Evolutionary conservation across 2,888 invertebrate genomes (phyloP).

Genomic region (Drosophila helvetica): DNA sequence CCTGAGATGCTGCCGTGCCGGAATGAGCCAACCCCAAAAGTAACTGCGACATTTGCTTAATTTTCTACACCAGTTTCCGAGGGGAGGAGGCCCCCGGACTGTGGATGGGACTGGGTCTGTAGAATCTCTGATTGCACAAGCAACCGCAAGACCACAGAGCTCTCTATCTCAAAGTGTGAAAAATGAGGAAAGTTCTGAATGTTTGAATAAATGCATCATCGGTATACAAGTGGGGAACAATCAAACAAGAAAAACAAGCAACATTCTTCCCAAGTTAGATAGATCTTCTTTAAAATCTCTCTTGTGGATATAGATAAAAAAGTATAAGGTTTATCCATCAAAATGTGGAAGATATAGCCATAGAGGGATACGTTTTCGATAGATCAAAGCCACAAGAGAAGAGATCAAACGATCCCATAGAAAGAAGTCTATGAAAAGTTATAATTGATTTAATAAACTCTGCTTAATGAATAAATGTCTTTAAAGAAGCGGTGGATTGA

Average conservation of each 20-base stretch:
- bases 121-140: conserved; percentile 18
- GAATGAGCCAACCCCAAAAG: neutral
- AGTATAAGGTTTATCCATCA: neutral
- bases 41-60: neutral
- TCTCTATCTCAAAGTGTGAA: conserved; percentile 22
- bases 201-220: conserved; percentile 16
- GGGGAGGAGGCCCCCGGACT: neutral
- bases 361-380: neutral
- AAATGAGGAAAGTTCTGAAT: conserved; percentile 22
- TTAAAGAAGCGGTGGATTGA: too few species aligned
- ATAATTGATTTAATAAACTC: too few species aligned
- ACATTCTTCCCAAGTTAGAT: too few species aligned
- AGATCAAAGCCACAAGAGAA: neutral
- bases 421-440: too few species aligned
- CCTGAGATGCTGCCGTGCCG: neutral
- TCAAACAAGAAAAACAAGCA: too few species aligned
- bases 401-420: too few species aligned
- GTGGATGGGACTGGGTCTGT: neutral
- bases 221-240: neutral
- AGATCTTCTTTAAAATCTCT: too few species aligned
- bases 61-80: neutral
- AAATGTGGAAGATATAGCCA: neutral
- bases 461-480: too few species aligned
- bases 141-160: conserved; percentile 4
- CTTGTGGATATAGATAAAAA: too few species aligned